Percentiles rank a stretch among this genome's conserved stretches.
Conservation (phyloP, 1,140 invertebrate species). For the Macrostomum lignano region DNA sequence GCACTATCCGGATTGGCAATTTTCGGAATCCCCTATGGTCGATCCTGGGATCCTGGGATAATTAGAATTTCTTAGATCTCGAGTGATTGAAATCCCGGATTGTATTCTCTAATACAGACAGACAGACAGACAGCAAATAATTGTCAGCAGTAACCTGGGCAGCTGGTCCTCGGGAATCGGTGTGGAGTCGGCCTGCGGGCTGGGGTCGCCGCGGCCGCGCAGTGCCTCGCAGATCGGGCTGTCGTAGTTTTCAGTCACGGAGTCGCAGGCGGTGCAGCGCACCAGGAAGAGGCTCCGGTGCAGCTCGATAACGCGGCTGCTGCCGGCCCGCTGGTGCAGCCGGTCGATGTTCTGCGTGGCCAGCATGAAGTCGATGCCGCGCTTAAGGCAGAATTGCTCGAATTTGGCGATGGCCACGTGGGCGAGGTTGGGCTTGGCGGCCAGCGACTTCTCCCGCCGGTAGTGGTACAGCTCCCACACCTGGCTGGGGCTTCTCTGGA, state of each 20-base stretch:
- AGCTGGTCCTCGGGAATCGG: too few relatives aligned
- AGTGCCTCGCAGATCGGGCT: slow-evolving; percentile 51
- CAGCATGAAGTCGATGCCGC: slow-evolving; percentile 31
- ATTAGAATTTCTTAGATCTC: too few relatives aligned
- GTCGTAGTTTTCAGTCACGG: slow-evolving; percentile 38
- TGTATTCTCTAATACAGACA: too few relatives aligned
- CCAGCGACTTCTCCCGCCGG: slow-evolving; percentile 35
- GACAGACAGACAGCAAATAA: too few relatives aligned
- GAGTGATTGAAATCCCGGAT: too few relatives aligned
- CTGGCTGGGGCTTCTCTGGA: slow-evolving; percentile 36
- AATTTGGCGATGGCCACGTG: slow-evolving; percentile 48
- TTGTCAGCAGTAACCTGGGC: too few relatives aligned
- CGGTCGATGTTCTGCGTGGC: slow-evolving; percentile 29
- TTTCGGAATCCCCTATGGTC: too few relatives aligned
- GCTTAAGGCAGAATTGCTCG: slow-evolving; percentile 35
- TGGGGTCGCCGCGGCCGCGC: too few relatives aligned
- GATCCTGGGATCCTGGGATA: too few relatives aligned
- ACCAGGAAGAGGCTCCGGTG: slow-evolving; percentile 44
- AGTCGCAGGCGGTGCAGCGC: slow-evolving; percentile 45
- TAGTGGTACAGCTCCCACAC: slow-evolving; percentile 55
- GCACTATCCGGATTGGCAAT: too few relatives aligned
- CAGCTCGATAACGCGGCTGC: slow-evolving; percentile 21
- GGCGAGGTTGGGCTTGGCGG: slow-evolving; percentile 43
- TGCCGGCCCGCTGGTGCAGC: slow-evolving; percentile 19
- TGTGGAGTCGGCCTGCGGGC: too few relatives aligned